A percentile compares a stretch with the other conserved stretches of the same genome.
phyloP scores from a whole-genome alignment of 1,140 invertebrate species.

The Platyura marginata region DNA sequence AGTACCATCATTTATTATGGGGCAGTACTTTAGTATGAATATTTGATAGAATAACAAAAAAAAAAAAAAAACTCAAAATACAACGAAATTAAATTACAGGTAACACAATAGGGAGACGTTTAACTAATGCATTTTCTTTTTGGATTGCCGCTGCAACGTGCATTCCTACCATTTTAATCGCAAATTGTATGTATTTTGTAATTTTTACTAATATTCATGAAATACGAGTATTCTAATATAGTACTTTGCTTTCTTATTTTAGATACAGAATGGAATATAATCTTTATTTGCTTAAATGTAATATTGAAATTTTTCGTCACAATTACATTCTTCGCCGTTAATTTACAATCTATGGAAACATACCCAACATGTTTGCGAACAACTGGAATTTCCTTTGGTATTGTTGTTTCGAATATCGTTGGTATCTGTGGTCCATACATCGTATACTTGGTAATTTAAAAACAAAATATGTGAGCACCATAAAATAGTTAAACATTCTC shows the following conservation, averaged over 20 bases:
- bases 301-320: conserved; percentile 40
- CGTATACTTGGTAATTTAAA: conserved; percentile 32
- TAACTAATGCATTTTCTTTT: conserved; percentile 27
- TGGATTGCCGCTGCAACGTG: conserved; percentile 24
- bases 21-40: conserved; percentile 12
- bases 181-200: conserved; percentile 21
- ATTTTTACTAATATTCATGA: too few relatives aligned
- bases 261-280: conserved; percentile 18
- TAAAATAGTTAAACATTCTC: too few relatives aligned
- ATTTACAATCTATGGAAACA: conserved; percentile 42
- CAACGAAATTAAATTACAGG: too few relatives aligned
- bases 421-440: conserved; percentile 39
- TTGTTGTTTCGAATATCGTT: conserved; percentile 33
- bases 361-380: conserved; percentile 48
- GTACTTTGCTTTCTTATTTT: neutral
- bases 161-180: conserved; percentile 23
- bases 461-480: too few relatives aligned
- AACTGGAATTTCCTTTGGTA: conserved; percentile 39
- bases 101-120: conserved; percentile 32
- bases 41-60: too few relatives aligned
- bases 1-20: neutral
- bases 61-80: too few relatives aligned
- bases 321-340: conserved; percentile 40
- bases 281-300: conserved; percentile 28
- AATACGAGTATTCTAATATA: too few relatives aligned